Evolutionary conservation across 2,113 vertebrate species (phyloP).

Genomic region (Hucho hucho): DNA sequence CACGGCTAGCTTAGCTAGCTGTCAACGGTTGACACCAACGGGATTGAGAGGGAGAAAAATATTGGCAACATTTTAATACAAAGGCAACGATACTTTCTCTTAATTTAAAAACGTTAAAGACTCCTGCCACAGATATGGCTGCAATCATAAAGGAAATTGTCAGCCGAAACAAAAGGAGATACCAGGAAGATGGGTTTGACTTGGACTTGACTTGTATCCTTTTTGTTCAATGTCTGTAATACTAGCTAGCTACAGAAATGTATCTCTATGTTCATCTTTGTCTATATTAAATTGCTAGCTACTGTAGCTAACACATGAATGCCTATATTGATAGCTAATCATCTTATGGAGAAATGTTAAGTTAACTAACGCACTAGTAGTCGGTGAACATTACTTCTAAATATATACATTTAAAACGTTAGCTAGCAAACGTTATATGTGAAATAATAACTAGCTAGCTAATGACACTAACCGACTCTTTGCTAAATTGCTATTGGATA

Average conservation of each 20-base stretch:
- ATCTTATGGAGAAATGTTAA: no score
- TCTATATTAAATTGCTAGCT: no score
- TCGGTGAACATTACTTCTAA: no score
- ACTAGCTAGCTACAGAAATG: not conserved
- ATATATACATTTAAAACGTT: no score
- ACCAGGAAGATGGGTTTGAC: conserved; percentile 96
- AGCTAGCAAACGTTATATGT: no score
- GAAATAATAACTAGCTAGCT: no score
- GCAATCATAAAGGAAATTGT: conserved; percentile 93
- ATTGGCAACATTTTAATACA: conserved; percentile 32
- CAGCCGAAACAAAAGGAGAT: conserved; percentile 92
- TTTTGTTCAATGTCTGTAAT: conserved; percentile 26
- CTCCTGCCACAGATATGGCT: conserved; percentile 76
- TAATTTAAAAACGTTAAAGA: conserved; percentile 49
- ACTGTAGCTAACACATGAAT: no score
- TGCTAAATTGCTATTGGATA: no score
- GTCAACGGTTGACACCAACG: conserved; percentile 18
- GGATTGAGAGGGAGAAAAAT: not conserved
- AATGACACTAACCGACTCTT: no score
- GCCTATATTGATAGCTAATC: no score
- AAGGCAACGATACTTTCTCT: conserved; percentile 46
- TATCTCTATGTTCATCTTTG: no score
- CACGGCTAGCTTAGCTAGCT: conserved; percentile 6
- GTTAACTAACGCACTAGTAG: not conserved
- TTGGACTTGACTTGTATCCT: conserved; percentile 98